Evolutionary conservation across 2,888 invertebrate genomes (phyloP).

Genomic region (Oxycera nigricornis): DNA sequence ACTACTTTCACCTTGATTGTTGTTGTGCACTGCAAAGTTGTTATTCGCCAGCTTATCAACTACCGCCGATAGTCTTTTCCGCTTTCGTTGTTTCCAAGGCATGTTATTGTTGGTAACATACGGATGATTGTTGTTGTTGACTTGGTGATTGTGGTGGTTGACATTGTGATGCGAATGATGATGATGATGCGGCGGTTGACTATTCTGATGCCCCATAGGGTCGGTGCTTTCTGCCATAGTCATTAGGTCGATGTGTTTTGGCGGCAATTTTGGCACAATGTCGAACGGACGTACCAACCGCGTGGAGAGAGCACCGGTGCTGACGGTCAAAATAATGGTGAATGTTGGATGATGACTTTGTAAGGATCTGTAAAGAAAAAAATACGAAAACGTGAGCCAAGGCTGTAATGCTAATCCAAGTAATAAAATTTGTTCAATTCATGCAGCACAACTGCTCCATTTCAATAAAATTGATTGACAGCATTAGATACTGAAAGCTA

Average conservation of each 20-base stretch:
- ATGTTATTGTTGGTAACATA: conserved; percentile 70
- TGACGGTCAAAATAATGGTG: neutral
- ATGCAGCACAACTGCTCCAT: no score
- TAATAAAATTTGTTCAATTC: neutral
- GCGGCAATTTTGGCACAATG: conserved; percentile 33
- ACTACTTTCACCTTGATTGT: conserved; percentile 49
- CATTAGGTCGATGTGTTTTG: conserved; percentile 64
- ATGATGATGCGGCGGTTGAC: conserved; percentile 53
- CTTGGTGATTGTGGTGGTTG: conserved; percentile 58
- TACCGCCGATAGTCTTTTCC: conserved; percentile 80
- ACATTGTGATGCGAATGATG: conserved; percentile 54
- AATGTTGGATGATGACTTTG: neutral
- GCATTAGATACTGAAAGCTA: no score
- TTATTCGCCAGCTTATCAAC: conserved; percentile 75
- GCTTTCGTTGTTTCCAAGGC: conserved; percentile 74
- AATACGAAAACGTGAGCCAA: neutral
- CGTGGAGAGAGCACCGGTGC: neutral
- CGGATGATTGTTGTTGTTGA: conserved; percentile 68
- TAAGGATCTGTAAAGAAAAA: conserved; percentile 15
- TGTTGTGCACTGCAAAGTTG: conserved; percentile 57
- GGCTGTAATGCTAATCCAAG: neutral
- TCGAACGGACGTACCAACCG: neutral
- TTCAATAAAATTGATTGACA: no score
- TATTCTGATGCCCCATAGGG: conserved; percentile 66
- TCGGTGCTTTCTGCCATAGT: conserved; percentile 76